phyloP scores from a whole-genome alignment of 2,888 invertebrate genomes.

The Bruchidius siliquastri region DNA sequence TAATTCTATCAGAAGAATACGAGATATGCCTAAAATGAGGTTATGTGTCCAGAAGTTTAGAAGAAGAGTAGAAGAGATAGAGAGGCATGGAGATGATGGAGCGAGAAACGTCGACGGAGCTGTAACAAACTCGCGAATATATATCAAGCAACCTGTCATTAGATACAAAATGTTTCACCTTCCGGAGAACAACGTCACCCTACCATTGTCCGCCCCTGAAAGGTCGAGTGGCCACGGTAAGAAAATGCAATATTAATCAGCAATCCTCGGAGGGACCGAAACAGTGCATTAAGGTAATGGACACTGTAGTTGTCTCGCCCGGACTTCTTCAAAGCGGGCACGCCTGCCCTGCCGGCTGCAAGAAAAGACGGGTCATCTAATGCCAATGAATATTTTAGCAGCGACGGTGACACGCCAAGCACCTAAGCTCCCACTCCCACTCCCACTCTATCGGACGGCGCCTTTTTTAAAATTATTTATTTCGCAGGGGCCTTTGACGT shows the following conservation, averaged over 20 bases:
- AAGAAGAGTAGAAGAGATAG: too few relatives aligned
- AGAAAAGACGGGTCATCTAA: constrained; percentile 2
- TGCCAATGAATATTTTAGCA: background rate
- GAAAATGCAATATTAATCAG: constrained; percentile 63
- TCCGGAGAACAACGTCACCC: too few relatives aligned
- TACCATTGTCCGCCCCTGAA: background rate
- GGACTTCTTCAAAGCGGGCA: background rate
- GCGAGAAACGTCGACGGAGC: too few relatives aligned
- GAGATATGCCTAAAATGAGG: too few relatives aligned
- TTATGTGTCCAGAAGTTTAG: too few relatives aligned
- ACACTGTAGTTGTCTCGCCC: constrained; percentile 22
- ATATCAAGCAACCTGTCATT: too few relatives aligned
- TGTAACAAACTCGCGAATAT: too few relatives aligned
- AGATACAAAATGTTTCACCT: too few relatives aligned
- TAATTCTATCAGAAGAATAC: too few relatives aligned
- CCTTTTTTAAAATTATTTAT: background rate
- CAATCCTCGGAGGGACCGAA: constrained; percentile 43
- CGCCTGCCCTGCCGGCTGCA: background rate
- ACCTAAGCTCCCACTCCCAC: background rate
- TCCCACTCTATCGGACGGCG: background rate
- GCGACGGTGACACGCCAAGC: background rate
- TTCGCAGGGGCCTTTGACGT: background rate
- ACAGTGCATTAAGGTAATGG: constrained; percentile 50
- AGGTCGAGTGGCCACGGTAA: constrained; percentile 38
- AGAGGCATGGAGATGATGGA: too few relatives aligned